A percentile compares a stretch with the other conserved stretches of the same genome.
These are phyloP conservation scores for Perodicticus potto DNA, from an alignment of 2,797 vertebrate species.

Conservation along the genomic window DNA sequence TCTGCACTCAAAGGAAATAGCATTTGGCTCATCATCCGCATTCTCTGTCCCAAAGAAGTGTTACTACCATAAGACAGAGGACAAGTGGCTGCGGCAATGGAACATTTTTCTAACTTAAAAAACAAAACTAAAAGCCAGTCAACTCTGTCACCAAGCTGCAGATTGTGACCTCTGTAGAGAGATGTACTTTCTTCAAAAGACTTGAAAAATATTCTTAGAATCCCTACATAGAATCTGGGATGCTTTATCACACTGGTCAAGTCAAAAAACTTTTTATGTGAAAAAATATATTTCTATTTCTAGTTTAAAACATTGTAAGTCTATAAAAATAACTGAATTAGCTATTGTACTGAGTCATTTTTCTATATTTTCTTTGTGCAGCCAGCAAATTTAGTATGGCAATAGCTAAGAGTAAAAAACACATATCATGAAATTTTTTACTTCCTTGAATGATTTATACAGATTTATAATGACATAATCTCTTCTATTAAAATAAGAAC, in stretches of 20 bases:
- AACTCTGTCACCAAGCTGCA: not conserved
- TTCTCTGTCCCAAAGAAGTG: not conserved
- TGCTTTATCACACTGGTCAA: constrained; percentile 32
- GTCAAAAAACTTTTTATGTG: not conserved
- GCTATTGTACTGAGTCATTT: not conserved
- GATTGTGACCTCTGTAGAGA: not conserved
- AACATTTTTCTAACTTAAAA: constrained; percentile 16
- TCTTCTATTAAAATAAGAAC: constrained; percentile 35
- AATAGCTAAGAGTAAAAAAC: not conserved
- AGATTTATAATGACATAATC: not conserved
- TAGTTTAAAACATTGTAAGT: constrained; percentile 38
- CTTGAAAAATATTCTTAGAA: constrained; percentile 59
- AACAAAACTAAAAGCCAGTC: not conserved
- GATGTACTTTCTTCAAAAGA: constrained; percentile 40
- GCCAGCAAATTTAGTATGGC: constrained; percentile 36
- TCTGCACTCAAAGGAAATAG: constrained; percentile 23
- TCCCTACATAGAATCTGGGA: constrained; percentile 1
- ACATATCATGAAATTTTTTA: not conserved
- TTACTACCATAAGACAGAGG: constrained; percentile 43
- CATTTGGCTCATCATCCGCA: constrained; percentile 9
- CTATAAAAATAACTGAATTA: constrained; percentile 16
- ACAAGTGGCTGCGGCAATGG: not conserved
- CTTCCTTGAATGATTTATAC: constrained; percentile 36
- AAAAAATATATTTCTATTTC: constrained; percentile 43
- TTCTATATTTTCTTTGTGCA: constrained; percentile 4